These are phyloP conservation scores for Stenoptilia bipunctidactyla DNA, from an alignment of 2,888 invertebrate species.

Conservation along the genomic window DNA sequence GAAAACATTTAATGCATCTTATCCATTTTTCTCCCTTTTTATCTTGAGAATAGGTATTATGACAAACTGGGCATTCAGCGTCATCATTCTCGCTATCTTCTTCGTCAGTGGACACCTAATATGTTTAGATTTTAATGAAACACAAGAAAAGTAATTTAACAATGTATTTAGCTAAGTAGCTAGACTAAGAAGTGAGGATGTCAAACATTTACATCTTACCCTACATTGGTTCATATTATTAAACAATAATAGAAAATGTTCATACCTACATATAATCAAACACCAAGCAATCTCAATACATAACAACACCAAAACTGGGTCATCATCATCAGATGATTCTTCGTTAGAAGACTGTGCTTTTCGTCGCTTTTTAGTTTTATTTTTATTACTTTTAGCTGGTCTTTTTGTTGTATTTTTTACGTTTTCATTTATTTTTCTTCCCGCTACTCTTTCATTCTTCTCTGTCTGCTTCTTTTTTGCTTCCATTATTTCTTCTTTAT, in stretches of 20 bases:
- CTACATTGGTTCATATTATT: too few relatives aligned
- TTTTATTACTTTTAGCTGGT: not conserved
- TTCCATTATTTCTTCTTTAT: conserved; percentile 1
- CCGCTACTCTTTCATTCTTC: not conserved
- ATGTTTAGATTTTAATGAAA: too few relatives aligned
- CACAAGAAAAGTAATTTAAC: too few relatives aligned
- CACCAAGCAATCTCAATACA: too few relatives aligned
- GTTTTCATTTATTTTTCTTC: not conserved
- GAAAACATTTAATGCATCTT: not conserved
- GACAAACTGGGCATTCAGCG: conserved; percentile 1
- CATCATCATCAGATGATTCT: not conserved
- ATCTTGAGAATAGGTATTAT: not conserved
- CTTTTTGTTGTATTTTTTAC: not conserved
- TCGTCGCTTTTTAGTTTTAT: conserved; percentile 1
- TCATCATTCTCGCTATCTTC: conserved; percentile 1
- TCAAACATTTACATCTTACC: too few relatives aligned
- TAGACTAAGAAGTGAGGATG: too few relatives aligned
- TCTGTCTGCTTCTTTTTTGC: conserved; percentile 1
- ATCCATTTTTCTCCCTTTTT: conserved; percentile 1
- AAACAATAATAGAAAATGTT: too few relatives aligned
- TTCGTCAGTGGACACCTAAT: not conserved
- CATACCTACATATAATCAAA: too few relatives aligned
- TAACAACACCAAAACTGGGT: too few relatives aligned
- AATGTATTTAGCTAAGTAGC: too few relatives aligned
- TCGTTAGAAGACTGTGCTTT: conserved; percentile 1